Evolutionary conservation across 2,797 vertebrate species (phyloP).

Genomic region (Esox masquinongy): DNA sequence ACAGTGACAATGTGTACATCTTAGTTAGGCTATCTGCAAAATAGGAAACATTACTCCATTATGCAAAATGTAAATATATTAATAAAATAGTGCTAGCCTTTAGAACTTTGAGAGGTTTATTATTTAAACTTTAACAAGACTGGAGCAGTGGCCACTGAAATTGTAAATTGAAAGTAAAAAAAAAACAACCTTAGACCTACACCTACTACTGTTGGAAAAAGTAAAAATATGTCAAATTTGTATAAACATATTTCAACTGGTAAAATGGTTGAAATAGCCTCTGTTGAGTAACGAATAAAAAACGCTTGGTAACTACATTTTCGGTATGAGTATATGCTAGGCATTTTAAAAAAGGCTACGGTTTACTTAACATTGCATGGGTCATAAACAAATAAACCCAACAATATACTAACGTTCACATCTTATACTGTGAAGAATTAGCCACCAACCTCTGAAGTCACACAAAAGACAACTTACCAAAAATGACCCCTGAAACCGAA

Average conservation of each 20-base stretch:
- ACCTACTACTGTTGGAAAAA: neutral
- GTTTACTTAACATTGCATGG: neutral
- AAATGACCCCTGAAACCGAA: neutral
- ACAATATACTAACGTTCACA: neutral
- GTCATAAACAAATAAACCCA: neutral
- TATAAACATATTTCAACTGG: too few species aligned
- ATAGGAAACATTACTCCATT: neutral
- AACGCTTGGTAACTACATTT: neutral
- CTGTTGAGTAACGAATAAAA: neutral
- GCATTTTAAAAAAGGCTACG: too few species aligned
- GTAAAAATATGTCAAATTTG: neutral
- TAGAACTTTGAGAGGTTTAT: neutral
- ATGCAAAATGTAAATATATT: neutral
- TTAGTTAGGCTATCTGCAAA: neutral
- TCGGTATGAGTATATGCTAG: too few species aligned
- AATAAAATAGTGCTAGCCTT: neutral
- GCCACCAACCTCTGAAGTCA: neutral
- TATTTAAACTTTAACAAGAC: neutral
- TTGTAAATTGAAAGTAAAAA: neutral
- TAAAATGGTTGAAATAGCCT: neutral
- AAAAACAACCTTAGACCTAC: neutral
- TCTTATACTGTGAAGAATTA: neutral
- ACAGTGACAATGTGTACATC: neutral
- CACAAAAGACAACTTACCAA: conserved; percentile 1
- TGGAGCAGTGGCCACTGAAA: neutral